Conservation (phyloP, 2,888 invertebrate species). For the Tetragonisca angustula region DNA sequence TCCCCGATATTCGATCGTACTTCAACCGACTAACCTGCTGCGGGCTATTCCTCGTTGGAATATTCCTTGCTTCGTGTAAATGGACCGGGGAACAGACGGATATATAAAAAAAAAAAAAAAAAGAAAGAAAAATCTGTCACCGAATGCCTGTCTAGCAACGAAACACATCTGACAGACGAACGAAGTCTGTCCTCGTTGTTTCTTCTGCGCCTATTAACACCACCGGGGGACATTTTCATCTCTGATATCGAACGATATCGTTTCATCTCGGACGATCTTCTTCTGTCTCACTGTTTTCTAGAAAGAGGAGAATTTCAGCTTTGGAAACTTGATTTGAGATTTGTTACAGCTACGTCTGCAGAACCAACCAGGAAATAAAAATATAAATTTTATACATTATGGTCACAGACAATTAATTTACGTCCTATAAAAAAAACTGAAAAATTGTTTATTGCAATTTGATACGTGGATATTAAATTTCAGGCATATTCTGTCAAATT, state of each 20-base stretch:
- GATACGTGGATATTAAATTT: too few relatives aligned
- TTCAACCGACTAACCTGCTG: conserved; percentile 7
- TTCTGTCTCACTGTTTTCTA: background rate
- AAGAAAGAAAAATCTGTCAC: conserved; percentile 26
- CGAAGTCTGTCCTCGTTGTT: conserved; percentile 27
- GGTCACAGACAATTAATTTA: too few relatives aligned
- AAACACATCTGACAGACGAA: conserved; percentile 23
- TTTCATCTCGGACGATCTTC: background rate
- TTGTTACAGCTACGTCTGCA: too few relatives aligned
- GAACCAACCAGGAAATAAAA: too few relatives aligned
- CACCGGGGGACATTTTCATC: conserved; percentile 8
- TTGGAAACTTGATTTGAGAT: too few relatives aligned
- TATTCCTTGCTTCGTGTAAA: conserved; percentile 5
- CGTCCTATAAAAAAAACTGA: too few relatives aligned
- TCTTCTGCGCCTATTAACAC: conserved; percentile 20
- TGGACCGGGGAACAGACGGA: conserved; percentile 23
- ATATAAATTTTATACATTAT: too few relatives aligned
- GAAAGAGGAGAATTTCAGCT: too few relatives aligned
- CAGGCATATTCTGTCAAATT: too few relatives aligned
- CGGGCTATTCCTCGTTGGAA: conserved; percentile 21
- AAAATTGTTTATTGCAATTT: too few relatives aligned
- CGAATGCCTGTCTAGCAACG: conserved; percentile 36
- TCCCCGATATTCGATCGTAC: conserved; percentile 10
- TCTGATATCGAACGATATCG: background rate
- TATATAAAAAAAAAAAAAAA: background rate